Percentiles rank a stretch among this genome's conserved stretches.
Evolutionary conservation across 2,797 vertebrate species (phyloP).

Genomic region (Knipowitschia caucasica): DNA sequence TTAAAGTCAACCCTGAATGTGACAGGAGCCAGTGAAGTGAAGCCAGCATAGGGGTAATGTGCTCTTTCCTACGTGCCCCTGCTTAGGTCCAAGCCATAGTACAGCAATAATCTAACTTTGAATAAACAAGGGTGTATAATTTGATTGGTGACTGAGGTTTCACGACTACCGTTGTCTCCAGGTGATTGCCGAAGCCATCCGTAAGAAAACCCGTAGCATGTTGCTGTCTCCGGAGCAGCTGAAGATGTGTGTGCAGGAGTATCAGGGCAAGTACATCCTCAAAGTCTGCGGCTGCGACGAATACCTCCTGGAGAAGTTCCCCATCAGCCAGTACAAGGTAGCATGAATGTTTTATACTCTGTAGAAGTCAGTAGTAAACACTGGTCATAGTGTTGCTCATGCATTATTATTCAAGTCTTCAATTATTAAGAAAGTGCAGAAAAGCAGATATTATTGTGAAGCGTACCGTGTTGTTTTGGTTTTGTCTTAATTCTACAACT

Average conservation of each 20-base stretch:
- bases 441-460: neutral
- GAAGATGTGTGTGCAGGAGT: slow-evolving; percentile 97
- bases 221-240: slow-evolving; percentile 93
- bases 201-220: slow-evolving; percentile 98
- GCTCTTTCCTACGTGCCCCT: too few species aligned
- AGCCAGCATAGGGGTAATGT: too few species aligned
- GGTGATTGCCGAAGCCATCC: slow-evolving; percentile 95
- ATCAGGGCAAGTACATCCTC: slow-evolving; percentile 98
- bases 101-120: too few species aligned
- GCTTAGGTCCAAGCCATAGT: too few species aligned
- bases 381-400: neutral
- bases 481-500: neutral
- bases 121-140: too few species aligned
- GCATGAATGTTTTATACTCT: slow-evolving; percentile 32
- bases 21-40: too few species aligned
- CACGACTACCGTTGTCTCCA: too few species aligned
- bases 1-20: too few species aligned
- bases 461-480: neutral
- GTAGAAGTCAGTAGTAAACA: too few species aligned
- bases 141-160: too few species aligned
- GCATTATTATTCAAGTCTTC: neutral
- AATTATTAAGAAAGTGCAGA: neutral
- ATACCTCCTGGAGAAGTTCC: slow-evolving; percentile 97
- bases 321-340: slow-evolving; percentile 98
- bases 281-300: slow-evolving; percentile 98